Conservation (phyloP, 2,113 vertebrate genomes). For the Paramormyrops kingsleyae region DNA sequence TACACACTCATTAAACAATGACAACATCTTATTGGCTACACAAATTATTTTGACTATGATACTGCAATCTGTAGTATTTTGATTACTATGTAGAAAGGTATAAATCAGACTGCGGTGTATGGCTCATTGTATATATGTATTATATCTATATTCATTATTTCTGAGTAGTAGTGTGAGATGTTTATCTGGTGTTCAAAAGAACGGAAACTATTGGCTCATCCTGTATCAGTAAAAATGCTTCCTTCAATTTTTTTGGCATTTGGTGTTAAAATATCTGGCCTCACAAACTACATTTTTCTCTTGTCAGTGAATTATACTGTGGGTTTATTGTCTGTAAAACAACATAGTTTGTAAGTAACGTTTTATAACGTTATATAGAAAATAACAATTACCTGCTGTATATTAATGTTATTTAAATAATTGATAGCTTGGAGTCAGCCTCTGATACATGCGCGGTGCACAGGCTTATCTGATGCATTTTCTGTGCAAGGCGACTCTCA, state of each 20-base stretch:
- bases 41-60: background rate
- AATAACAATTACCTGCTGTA: background rate
- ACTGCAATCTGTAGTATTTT: background rate
- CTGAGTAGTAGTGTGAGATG: background rate
- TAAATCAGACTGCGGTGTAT: background rate
- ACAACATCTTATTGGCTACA: background rate
- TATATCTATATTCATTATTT: background rate
- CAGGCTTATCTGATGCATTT: background rate
- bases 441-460: background rate
- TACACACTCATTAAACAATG: background rate
- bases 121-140: background rate
- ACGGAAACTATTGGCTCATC: background rate
- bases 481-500: background rate
- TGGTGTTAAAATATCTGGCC: background rate
- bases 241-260: background rate
- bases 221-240: background rate
- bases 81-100: background rate
- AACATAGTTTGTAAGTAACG: background rate
- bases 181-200: background rate
- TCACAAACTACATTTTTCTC: background rate
- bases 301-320: background rate
- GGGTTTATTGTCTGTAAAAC: background rate
- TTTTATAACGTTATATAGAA: background rate
- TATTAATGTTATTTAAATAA: background rate
- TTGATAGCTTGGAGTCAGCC: background rate